These are phyloP conservation scores for Panthera tigris DNA, from an alignment of 2,113 vertebrate species.

Conservation along the genomic window DNA sequence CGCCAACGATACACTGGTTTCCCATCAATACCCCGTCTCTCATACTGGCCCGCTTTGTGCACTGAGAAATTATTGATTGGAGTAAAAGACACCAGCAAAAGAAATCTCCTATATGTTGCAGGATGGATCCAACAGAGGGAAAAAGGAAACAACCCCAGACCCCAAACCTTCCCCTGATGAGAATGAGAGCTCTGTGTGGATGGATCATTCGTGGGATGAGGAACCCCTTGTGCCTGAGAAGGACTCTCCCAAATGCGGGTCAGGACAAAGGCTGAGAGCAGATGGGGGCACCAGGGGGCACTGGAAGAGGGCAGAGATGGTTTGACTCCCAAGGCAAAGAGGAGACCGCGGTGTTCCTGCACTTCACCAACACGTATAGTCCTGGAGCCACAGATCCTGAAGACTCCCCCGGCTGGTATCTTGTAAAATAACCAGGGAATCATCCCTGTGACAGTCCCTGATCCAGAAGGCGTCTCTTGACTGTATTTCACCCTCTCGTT, in stretches of 20 bases:
- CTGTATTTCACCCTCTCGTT: neutral
- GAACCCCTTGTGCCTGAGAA: neutral
- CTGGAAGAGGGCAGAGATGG: neutral
- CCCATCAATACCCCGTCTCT: neutral
- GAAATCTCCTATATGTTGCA: neutral
- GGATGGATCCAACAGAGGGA: neutral
- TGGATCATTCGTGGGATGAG: neutral
- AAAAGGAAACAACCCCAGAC: neutral
- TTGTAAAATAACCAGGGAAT: neutral
- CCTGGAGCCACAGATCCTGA: neutral
- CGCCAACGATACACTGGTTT: neutral
- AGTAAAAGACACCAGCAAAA: neutral
- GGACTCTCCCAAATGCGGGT: neutral
- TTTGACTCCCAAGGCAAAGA: neutral
- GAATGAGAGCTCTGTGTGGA: neutral
- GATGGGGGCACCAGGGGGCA: fast-evolving
- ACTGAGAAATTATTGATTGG: neutral
- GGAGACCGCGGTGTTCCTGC: fast-evolving
- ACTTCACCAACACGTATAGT: neutral
- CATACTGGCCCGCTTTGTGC: neutral
- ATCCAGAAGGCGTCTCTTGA: neutral
- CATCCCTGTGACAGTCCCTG: neutral
- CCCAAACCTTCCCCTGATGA: neutral
- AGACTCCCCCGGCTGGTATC: neutral
- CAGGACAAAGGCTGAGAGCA: neutral